phyloP scores from a whole-genome alignment of 2,797 vertebrate genomes.

The Pygocentrus nattereri region DNA sequence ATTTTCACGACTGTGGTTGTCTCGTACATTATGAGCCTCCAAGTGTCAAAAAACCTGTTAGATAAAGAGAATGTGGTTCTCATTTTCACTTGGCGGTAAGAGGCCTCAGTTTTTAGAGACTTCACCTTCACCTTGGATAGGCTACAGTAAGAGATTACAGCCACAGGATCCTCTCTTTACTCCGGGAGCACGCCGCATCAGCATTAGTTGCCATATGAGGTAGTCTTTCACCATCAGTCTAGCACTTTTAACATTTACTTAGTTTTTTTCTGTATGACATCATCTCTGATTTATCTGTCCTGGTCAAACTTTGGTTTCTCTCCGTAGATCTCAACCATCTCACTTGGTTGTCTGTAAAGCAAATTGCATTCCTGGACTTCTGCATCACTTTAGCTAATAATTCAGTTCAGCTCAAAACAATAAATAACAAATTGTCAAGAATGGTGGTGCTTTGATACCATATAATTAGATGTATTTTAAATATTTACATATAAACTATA shows the following conservation, averaged over 20 bases:
- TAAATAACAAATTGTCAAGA: neutral
- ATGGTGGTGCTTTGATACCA: neutral
- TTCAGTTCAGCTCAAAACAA: neutral
- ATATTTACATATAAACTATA: no score
- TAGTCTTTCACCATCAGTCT: slow-evolving; percentile 1
- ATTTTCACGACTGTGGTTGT: neutral
- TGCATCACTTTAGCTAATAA: no score
- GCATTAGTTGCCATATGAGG: neutral
- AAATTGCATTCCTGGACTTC: neutral
- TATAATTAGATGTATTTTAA: neutral
- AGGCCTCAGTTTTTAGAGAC: neutral
- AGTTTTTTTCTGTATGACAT: neutral
- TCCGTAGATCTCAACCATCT: neutral
- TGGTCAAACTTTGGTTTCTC: neutral
- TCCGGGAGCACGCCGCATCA: neutral
- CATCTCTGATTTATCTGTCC: neutral
- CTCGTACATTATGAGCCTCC: slow-evolving; percentile 7
- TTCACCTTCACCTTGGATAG: neutral
- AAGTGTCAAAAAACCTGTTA: neutral
- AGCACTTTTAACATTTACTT: neutral
- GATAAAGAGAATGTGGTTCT: neutral
- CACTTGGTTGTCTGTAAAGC: neutral
- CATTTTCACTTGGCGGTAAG: slow-evolving; percentile 11
- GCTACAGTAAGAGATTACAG: neutral
- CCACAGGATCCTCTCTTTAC: neutral